A percentile compares a stretch with the other conserved stretches of the same genome.
These are phyloP conservation scores for Ophion costatus DNA, from an alignment of 2,888 invertebrate species.

Conservation along the genomic window DNA sequence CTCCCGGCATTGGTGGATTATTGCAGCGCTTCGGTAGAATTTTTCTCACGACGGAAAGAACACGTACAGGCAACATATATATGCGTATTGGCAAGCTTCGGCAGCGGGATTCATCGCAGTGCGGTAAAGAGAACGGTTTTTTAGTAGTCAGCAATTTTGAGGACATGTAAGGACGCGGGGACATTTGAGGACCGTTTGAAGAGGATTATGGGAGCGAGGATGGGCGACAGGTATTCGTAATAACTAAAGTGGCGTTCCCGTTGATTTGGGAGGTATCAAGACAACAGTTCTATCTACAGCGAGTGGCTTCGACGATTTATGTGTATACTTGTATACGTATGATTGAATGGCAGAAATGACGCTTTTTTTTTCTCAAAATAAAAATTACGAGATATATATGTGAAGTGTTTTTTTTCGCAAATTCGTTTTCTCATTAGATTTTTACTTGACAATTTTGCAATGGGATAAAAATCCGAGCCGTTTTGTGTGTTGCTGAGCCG, in stretches of 20 bases:
- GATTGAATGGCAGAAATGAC: neutral
- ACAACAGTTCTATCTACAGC: neutral
- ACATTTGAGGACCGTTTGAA: neutral
- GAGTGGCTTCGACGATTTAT: neutral
- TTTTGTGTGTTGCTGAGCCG: constrained; percentile 63
- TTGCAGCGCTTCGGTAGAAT: neutral
- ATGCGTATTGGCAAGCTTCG: neutral
- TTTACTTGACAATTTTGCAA: constrained; percentile 7
- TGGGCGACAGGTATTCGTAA: too few relatives aligned
- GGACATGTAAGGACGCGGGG: neutral
- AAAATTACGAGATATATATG: neutral
- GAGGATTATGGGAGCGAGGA: too few relatives aligned
- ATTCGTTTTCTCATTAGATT: neutral
- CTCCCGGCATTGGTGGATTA: neutral
- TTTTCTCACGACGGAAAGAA: neutral
- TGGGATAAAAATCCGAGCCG: constrained; percentile 28
- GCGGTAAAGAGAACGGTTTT: neutral
- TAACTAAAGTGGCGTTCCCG: too few relatives aligned
- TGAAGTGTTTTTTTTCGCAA: too few relatives aligned
- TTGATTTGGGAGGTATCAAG: neutral
- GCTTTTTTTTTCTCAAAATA: neutral
- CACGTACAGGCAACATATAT: neutral
- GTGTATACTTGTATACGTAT: neutral
- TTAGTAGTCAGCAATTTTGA: neutral
- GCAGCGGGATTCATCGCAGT: neutral